Base-by-base conservation (phyloP, 2,113 vertebrate species). In the Grammomys surdaster region DNA sequence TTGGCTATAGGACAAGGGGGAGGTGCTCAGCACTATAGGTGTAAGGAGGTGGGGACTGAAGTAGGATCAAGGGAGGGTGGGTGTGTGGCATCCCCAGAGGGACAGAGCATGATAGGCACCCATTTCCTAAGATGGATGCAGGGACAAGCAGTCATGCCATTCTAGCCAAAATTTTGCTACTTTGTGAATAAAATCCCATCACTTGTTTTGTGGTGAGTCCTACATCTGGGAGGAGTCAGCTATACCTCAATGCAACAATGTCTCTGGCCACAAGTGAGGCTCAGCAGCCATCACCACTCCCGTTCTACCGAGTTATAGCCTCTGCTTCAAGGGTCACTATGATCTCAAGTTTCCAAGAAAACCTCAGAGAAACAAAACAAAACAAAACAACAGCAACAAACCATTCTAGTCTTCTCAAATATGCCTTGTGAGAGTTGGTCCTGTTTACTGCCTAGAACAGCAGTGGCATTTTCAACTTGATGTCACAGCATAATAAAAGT, bases 401-500 rank as follows among this genome's bases (percentile, higher is more conserved):
- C 13, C 24, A 40, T 36, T 60, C n/a, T 58, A 19, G 7, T 43
- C 60, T 31, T 46, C 58, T 84, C 58, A 46, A 19, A 65, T 63
- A 43, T 3, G 16, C 58, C 40, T 51, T 91, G 60, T 73, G 95
- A 77, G 14, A 88, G 7, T 3, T 3, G 58, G 54, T 65, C 40
- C 69, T n/a, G 2, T 46, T 90, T 87, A 86, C 76, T 63, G 58
- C 13, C 40, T 9, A 5, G 97, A 96, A 54, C 22, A 0, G 94
- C 77, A 95, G 93, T 76, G 95, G 93, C n/a, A 90, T 73, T 56
- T 93, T 90, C 90, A 54, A 88, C 75, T 90, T 96, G 89, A 17
- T 33, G 20, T 20, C 51, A 84, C n/a, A 73, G 17, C 24, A 90
- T 87, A 93, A 70, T 81, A 16, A 63, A 63, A 43, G 36, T 14